Conservation (phyloP, 2,113 vertebrate species). For the Neolamprologus kungweensis region DNA sequence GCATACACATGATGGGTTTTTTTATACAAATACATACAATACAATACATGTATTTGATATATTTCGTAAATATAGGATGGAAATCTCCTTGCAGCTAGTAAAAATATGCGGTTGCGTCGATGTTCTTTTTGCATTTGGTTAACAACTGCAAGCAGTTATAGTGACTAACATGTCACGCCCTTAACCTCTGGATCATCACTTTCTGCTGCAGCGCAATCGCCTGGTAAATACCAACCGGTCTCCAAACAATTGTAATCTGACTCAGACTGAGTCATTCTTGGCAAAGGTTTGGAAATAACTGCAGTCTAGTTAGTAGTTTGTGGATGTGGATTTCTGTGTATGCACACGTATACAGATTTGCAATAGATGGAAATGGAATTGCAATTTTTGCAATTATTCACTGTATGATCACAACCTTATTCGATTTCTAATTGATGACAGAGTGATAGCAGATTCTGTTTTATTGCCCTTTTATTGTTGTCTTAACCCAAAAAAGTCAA, state of each 20-base stretch:
- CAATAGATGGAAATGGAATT: not conserved
- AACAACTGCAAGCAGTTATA: not conserved
- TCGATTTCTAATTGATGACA: not conserved
- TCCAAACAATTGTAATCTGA: not conserved
- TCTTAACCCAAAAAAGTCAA: not conserved
- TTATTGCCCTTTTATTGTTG: not conserved
- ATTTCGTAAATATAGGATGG: rapidly evolving
- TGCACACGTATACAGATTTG: not conserved
- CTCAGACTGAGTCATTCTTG: not conserved
- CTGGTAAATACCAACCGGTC: not conserved
- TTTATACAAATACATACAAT: not conserved
- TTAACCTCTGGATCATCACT: not conserved
- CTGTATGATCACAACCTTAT: not conserved
- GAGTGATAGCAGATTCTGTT: not conserved
- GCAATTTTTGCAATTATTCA: not conserved
- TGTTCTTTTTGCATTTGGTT: not conserved
- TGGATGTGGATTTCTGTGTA: not conserved
- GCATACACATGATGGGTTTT: not conserved
- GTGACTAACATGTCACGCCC: not conserved
- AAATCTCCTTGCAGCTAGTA: not conserved
- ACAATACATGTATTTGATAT: not conserved
- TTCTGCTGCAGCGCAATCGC: not conserved
- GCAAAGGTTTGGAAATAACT: not conserved
- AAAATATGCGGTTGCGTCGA: not conserved
- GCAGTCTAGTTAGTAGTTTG: not conserved